Percentiles rank a stretch among this genome's conserved stretches.
Conservation (phyloP, 2,113 vertebrate species). For the Neoarius graeffei region DNA sequence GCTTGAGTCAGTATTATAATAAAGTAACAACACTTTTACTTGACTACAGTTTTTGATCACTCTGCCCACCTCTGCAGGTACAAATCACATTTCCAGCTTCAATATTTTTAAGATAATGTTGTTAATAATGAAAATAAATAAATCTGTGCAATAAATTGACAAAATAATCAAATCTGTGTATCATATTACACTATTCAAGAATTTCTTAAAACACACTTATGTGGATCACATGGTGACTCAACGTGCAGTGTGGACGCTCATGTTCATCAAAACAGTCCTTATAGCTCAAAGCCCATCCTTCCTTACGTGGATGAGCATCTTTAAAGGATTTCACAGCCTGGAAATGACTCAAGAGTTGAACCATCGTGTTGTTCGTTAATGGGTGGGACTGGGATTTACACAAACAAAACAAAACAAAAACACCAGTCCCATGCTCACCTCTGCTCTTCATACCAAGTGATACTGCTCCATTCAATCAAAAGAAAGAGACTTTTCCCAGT, state of each 20-base stretch:
- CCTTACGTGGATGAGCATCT: neutral
- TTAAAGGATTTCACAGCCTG: neutral
- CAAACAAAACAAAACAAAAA: neutral
- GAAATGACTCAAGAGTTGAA: neutral
- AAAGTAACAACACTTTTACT: too few relatives aligned
- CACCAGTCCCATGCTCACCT: neutral
- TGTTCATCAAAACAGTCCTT: neutral
- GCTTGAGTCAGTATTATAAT: too few relatives aligned
- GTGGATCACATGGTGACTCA: too few relatives aligned
- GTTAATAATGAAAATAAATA: neutral
- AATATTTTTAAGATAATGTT: neutral
- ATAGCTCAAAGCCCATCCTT: neutral
- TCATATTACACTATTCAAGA: neutral
- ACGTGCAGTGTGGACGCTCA: neutral
- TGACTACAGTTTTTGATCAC: too few relatives aligned
- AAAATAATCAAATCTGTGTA: neutral
- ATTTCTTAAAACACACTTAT: neutral
- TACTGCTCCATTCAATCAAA: neutral
- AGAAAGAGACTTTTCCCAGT: neutral
- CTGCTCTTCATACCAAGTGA: neutral
- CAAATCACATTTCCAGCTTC: neutral
- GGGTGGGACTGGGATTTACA: neutral
- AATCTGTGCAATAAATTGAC: too few relatives aligned
- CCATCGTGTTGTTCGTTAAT: neutral
- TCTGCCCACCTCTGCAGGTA: too few relatives aligned